phyloP scores from a whole-genome alignment of 2,888 invertebrate genomes.

The Drosophila picticornis region DNA sequence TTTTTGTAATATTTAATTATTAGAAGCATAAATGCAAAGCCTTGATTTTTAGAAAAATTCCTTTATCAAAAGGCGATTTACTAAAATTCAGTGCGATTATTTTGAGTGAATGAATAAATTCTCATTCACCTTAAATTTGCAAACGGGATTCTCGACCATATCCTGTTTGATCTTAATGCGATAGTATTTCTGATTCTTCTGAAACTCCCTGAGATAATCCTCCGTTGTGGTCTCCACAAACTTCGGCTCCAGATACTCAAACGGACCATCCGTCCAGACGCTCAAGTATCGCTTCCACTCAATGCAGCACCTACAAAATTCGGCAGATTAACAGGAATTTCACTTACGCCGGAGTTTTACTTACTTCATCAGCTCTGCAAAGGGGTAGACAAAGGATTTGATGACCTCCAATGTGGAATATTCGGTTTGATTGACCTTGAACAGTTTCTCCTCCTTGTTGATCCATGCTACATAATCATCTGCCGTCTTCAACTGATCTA shows the following conservation, averaged over 20 bases:
- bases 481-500: conserved; percentile 90
- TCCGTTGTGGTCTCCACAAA: conserved; percentile 93
- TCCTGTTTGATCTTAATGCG: conserved; percentile 92
- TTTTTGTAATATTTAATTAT: too few species aligned
- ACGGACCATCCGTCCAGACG: conserved; percentile 97
- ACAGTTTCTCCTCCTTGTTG: conserved; percentile 93
- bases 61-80: too few species aligned
- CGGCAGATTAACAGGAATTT: background rate
- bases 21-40: too few species aligned
- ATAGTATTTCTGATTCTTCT: conserved; percentile 92
- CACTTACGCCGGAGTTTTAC: conserved; percentile 51
- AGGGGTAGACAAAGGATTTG: conserved; percentile 90
- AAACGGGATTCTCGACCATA: conserved; percentile 87
- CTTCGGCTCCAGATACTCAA: conserved; percentile 92
- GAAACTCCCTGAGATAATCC: conserved; percentile 91
- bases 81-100: background rate
- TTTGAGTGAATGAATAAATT: background rate
- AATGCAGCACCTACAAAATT: conserved; percentile 86
- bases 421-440: conserved; percentile 91
- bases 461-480: conserved; percentile 93
- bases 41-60: too few species aligned
- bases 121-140: conserved; percentile 82
- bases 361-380: conserved; percentile 89
- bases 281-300: conserved; percentile 93
- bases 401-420: conserved; percentile 93